phyloP scores from a whole-genome alignment of 1,140 invertebrate genomes.

The Ips typographus region DNA sequence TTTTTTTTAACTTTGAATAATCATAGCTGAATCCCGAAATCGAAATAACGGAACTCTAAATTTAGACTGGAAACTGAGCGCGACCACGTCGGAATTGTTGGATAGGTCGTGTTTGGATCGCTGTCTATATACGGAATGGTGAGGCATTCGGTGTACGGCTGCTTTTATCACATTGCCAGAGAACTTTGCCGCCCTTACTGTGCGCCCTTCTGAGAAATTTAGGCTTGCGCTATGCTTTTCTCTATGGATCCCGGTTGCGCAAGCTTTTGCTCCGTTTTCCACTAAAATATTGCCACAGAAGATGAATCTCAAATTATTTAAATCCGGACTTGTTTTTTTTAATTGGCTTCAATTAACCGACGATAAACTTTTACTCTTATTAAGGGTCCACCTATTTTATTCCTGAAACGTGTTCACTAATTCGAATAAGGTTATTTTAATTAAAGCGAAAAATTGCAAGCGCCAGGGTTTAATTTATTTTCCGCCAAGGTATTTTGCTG shows the following conservation, averaged over 20 bases:
- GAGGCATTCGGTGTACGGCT: constrained; percentile 19
- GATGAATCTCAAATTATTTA: constrained; percentile 32
- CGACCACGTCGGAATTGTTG: constrained; percentile 21
- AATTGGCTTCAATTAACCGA: constrained; percentile 25
- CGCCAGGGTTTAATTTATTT: no score
- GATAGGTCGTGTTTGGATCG: constrained; percentile 25
- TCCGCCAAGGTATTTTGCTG: no score
- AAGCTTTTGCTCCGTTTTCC: constrained; percentile 29
- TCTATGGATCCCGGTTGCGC: constrained; percentile 28
- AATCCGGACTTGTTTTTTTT: constrained; percentile 30
- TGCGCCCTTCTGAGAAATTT: constrained; percentile 31
- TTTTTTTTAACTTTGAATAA: background rate
- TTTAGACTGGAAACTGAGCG: constrained; percentile 11
- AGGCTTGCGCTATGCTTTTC: constrained; percentile 33
- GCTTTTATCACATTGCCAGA: constrained; percentile 37
- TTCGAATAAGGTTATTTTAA: no score
- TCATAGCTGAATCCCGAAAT: constrained; percentile 1
- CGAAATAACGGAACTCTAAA: constrained; percentile 5
- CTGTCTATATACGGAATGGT: constrained; percentile 26
- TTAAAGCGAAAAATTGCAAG: no score
- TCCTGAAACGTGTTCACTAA: background rate
- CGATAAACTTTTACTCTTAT: constrained; percentile 11
- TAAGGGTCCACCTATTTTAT: background rate
- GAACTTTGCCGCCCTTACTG: constrained; percentile 34
- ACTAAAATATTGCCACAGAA: constrained; percentile 32